Evolutionary conservation across 2,888 invertebrate genomes (phyloP), one percentile per base, ranked within the genome.

Genomic region (Xestobium rufovillosum): DNA sequence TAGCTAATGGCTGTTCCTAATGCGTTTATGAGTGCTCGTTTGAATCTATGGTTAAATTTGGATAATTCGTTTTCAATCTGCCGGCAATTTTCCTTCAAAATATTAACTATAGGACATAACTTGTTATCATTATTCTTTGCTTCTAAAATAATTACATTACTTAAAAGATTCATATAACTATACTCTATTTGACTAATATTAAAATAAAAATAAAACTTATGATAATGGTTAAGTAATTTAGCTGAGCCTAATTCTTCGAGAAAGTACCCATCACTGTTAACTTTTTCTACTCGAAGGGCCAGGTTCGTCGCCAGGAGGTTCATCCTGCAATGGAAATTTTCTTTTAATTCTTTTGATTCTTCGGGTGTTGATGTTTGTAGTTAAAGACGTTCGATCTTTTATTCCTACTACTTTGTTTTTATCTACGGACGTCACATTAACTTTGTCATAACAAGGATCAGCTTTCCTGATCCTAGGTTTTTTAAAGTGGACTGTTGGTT

Each of bases 1-100:
- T 16, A 36, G n/a, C 23, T 36, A 11, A 36, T 30, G 6, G 19
- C 23, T 36, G 14, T 30, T n/a, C 36, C 36, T 27, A 34, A 27
- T 15, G 10, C 14, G 14, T 34, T 34, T 26, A 25, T 9, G 12
- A 31, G 31, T 8, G 31, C 31, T 8, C 31, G 11, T 14, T 14
- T 31, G 15, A 4, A 14, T 14, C 14, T 31, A 10, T 31, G 11
- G 6, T 31, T 4, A 3, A 31, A 31, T 17, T 17, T 31, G 4
- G 15, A 3, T 3, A 31, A 17, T 31, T 16, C 3, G 9, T 13
- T 31, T 17, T 16, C 31, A 17, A 31, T 31, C 31, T 27, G 8
- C 4, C 6, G 6, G 10, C 27, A 27, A 27, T 6, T 27, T 4
- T 27, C 27, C 10, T 27, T 27, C 10, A 27, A 27, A 9, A 9